Conservation (phyloP, 2,113 vertebrate species). For the Sinocyclocheilus rhinocerous region DNA sequence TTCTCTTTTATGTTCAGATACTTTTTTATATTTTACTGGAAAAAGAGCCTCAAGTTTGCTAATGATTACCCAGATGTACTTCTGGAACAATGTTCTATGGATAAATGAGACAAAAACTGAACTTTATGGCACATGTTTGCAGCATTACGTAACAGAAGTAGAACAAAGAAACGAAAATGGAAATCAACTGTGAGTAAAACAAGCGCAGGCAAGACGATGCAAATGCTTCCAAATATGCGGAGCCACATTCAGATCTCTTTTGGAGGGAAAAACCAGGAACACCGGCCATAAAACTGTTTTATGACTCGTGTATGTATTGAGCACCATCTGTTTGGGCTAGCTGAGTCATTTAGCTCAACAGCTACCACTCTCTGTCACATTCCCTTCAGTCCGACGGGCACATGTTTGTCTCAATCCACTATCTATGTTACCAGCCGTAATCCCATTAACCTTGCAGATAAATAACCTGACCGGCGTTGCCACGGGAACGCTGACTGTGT, state of each 20-base stretch:
- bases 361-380: conserved; percentile 58
- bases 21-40: neutral
- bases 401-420: conserved; percentile 77
- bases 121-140: neutral
- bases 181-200: conserved; percentile 8
- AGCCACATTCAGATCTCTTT: neutral
- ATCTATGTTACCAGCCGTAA: conserved; percentile 74
- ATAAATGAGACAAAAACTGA: neutral
- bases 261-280: conserved; percentile 18
- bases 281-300: conserved; percentile 29
- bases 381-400: conserved; percentile 75
- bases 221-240: conserved; percentile 21
- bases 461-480: conserved; percentile 73
- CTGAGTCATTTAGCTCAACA: conserved; percentile 56
- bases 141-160: neutral
- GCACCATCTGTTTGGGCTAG: conserved; percentile 48
- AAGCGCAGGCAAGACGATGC: neutral
- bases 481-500: conserved; percentile 76
- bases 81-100: neutral
- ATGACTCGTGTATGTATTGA: conserved; percentile 39
- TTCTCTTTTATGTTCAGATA: neutral
- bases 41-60: neutral
- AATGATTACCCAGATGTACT: conserved; percentile 7
- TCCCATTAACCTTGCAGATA: conserved; percentile 81
- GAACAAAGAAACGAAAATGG: neutral